Evolutionary conservation across 2,888 invertebrate species (phyloP), one percentile per base, ranked within the genome.

Genomic region (Drosophila gaucha): DNA sequence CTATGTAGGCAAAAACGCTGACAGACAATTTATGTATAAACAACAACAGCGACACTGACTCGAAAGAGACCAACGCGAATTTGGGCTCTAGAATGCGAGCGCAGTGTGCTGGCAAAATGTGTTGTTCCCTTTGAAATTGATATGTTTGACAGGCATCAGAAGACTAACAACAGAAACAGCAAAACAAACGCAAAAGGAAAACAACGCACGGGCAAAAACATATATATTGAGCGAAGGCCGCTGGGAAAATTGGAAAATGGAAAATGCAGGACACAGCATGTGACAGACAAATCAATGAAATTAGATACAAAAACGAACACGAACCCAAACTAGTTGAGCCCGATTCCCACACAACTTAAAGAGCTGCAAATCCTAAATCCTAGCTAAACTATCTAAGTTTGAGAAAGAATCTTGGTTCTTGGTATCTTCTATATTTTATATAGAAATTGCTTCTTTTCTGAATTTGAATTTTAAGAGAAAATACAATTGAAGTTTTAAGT

Each of bases 101-200:
- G 39, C 12, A 24, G 56, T 55, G 35, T 26, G 43, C 31, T n/a
- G n/a, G 28, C 6, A 14, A 46, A 36, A 26, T 28, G 44, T 54
- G 52, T 16, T 51, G 18, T 28, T 31, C 39, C 38, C 47, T 46
- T 63, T 67, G 83, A 88, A 83, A 88, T 86, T 80, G 87, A 83
- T 88, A 80, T 80, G 74, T 88, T 88, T 88, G 88, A 76, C 88
- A 88, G 80, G 84, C 88, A 78, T 28, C 60, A 62, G 16, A 66
- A 46, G 39, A 31, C 49, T 39, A 67, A 83, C 67, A 74, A 63
- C 60, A 69, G 64, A 36, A 50, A 47, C 44, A 43, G 35, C 55
- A 73, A 76, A 74, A 43, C 49, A 43, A 33, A 39, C 12, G 16
- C 3, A 28, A 28, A 46, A 28, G 66, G 38, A 60, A 52, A 54